Evolutionary conservation across 2,113 vertebrate genomes (phyloP).

Genomic region (Seriola dumerili): DNA sequence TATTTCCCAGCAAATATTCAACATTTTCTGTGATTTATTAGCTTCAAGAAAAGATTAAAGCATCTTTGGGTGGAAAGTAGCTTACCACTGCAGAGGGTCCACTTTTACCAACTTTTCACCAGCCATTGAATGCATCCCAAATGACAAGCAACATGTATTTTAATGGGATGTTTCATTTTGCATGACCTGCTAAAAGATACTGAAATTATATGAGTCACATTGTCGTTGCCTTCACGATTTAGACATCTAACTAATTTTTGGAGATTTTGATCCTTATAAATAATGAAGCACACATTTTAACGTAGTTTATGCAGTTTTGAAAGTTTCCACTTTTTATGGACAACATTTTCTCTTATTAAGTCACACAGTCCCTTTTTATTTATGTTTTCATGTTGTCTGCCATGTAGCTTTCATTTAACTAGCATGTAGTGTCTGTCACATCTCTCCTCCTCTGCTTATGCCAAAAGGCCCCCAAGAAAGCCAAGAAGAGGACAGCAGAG

Average conservation of each 20-base stretch:
- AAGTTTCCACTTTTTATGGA: not conserved
- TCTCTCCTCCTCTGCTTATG: not conserved
- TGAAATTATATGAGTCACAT: not conserved
- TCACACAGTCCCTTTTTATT: not conserved
- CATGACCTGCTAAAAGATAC: not conserved
- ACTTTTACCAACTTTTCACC: not conserved
- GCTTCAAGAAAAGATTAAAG: not conserved
- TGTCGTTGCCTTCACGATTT: not conserved
- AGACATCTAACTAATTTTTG: not conserved
- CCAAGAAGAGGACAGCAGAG: constrained; percentile 92
- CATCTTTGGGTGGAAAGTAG: not conserved
- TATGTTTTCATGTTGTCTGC: not conserved
- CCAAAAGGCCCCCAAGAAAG: constrained; percentile 94
- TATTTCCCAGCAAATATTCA: not conserved
- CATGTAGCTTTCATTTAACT: not conserved
- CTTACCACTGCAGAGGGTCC: not conserved
- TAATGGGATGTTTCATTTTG: not conserved
- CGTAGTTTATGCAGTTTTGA: not conserved
- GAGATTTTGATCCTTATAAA: not conserved
- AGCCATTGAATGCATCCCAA: not conserved
- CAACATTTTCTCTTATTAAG: not conserved
- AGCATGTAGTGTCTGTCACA: not conserved
- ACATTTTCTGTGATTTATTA: not conserved
- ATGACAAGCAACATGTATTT: not conserved
- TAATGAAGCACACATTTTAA: not conserved